Base-by-base conservation (phyloP, 2,888 invertebrate genomes). In the Coecobrya sp. region DNA sequence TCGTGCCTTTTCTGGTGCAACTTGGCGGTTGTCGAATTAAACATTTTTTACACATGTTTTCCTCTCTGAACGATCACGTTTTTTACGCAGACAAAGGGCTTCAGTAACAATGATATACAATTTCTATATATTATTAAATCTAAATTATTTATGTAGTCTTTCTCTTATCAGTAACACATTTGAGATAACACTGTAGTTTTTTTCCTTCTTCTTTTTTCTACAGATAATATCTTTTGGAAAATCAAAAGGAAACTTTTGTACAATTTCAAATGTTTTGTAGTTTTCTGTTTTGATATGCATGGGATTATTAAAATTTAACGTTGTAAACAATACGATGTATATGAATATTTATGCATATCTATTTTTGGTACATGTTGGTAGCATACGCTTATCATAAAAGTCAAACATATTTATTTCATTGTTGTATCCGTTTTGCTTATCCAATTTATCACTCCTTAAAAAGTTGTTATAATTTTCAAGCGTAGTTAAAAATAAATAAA, bases 161-260 rank as follows among this genome's bases (percentile, higher is more conserved):
- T 10, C 27, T 65, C 3, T 27, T 27, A 27, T 65, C 52, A n/a
- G 13, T 49, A 49, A 49, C 8, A n/a, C 59, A 4, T 65, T 65
- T 49, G 2, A 86, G 86, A 86, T 85, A 85, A 85, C 62, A 19
- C n/a, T 59, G 36, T 62, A 49, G 8, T 87, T 79, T 65, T 88
- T 79, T 62, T 42, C 11, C 36, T 36, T 88, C 79, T 79, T 79
- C 88, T 82, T n/a, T n/a, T 65, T 27, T 27, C 27, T 27, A 5
- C 27, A 1, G 8, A 1, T 65, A 2, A 27, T 65, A 25, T 65
- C 65, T 25, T 65, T 65, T 16, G 22, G 8, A 55, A 79, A 65
- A 79, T 62, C 59, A 76, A 79, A 59, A 76, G 76, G 62, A 87
- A 87, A 86, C 62, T 76, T 76, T 87, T 76, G n/a, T 19, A 19